Evolutionary conservation across 2,113 vertebrate species (phyloP).

Genomic region (Tretioscincus oriximinensis): DNA sequence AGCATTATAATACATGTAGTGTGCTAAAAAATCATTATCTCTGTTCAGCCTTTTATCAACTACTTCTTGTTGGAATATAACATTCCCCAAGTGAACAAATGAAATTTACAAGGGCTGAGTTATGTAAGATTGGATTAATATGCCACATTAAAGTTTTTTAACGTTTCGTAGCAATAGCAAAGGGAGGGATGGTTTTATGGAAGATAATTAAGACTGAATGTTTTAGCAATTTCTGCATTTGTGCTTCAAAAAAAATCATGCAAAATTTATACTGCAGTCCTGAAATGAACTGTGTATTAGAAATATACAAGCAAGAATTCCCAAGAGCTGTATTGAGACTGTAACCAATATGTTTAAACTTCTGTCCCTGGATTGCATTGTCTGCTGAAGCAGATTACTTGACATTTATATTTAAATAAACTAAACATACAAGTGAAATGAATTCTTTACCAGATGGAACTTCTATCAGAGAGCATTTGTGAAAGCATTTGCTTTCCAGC

Average conservation of each 20-base stretch:
- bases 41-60: no score
- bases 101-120: not conserved
- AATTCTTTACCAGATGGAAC: not conserved
- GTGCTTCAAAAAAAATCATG: not conserved
- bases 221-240: not conserved
- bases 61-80: no score
- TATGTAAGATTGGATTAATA: not conserved
- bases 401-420: not conserved
- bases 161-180: not conserved
- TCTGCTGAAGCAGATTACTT: not conserved
- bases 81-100: no score
- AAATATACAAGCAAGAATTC: not conserved
- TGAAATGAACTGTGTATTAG: slow-evolving; percentile 1
- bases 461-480: not conserved
- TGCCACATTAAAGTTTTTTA: not conserved
- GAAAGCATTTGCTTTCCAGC: not conserved
- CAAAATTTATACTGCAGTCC: not conserved
- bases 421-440: not conserved
- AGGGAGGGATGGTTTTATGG: not conserved
- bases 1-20: no score
- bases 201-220: not conserved
- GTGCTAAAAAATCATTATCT: no score
- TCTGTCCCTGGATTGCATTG: no score
- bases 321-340: not conserved
- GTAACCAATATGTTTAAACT: not conserved